A percentile compares a stretch with the other conserved stretches of the same genome.
These are phyloP conservation scores for Drosophila mayaguana DNA, from an alignment of 2,888 invertebrate genomes.

Conservation along the genomic window DNA sequence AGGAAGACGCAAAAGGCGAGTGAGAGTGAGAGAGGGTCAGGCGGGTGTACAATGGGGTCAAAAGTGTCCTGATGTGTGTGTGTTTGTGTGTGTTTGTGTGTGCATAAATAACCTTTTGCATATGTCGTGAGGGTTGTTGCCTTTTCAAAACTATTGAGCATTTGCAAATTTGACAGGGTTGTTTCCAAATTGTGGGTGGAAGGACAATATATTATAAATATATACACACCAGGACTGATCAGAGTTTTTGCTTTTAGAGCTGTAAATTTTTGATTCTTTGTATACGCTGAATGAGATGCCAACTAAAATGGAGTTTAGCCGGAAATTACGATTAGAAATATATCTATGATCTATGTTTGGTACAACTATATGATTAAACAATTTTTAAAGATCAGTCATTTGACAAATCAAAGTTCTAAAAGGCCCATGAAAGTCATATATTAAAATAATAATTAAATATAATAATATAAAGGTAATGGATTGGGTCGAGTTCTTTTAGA, in stretches of 20 bases:
- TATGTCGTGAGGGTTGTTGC: conserved; percentile 46
- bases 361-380: too few relatives aligned
- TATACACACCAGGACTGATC: not conserved
- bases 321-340: not conserved
- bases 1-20: not conserved
- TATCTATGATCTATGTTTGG: too few relatives aligned
- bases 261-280: not conserved
- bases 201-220: not conserved
- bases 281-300: not conserved
- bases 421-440: too few relatives aligned
- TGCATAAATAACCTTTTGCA: conserved; percentile 54
- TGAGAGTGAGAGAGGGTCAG: conserved; percentile 35
- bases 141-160: conserved; percentile 24
- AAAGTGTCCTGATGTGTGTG: conserved; percentile 26
- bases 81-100: conserved; percentile 25
- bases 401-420: too few relatives aligned
- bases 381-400: too few relatives aligned
- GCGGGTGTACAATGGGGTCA: conserved; percentile 51
- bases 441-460: too few relatives aligned
- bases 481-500: too few relatives aligned
- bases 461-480: too few relatives aligned
- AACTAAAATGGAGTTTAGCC: not conserved
- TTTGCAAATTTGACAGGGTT: conserved; percentile 48
- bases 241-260: not conserved
- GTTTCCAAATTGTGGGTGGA: conserved; percentile 42